Conservation (phyloP, 2,797 vertebrate genomes). For the Epinephelus malabaricus region DNA sequence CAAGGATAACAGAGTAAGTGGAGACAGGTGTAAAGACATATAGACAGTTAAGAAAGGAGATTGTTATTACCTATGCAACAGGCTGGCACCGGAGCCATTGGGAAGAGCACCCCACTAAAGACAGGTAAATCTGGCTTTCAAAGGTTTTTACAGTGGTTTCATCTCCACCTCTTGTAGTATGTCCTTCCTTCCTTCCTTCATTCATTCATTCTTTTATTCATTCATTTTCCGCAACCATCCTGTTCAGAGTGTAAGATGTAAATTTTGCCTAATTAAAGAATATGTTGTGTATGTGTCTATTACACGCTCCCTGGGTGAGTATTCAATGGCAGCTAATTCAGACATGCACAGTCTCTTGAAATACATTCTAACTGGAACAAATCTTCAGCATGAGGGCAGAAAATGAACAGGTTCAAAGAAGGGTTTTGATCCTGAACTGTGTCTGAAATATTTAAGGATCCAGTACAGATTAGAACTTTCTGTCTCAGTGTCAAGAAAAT, state of each 20-base stretch:
- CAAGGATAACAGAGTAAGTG: too few relatives aligned
- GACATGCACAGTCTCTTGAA: neutral
- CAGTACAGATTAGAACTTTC: slow-evolving; percentile 14
- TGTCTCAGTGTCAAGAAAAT: slow-evolving; percentile 38
- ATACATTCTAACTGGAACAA: neutral
- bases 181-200: neutral
- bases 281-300: neutral
- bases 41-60: too few relatives aligned
- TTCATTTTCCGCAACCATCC: too few relatives aligned
- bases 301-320: neutral
- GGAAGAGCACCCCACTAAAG: too few relatives aligned
- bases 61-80: too few relatives aligned
- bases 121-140: too few relatives aligned
- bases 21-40: too few relatives aligned
- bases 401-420: neutral
- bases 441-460: slow-evolving; percentile 21
- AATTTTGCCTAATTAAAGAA: too few relatives aligned
- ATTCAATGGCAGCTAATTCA: slow-evolving; percentile 2
- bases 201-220: too few relatives aligned
- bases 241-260: too few relatives aligned
- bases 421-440: slow-evolving; percentile 9
- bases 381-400: slow-evolving; percentile 1
- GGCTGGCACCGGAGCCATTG: too few relatives aligned
- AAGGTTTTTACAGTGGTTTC: neutral
- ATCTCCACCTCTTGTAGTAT: neutral